phyloP scores from a whole-genome alignment of 37 sponge, comb jelly and placozoan species.

The Spongia lamella region DNA sequence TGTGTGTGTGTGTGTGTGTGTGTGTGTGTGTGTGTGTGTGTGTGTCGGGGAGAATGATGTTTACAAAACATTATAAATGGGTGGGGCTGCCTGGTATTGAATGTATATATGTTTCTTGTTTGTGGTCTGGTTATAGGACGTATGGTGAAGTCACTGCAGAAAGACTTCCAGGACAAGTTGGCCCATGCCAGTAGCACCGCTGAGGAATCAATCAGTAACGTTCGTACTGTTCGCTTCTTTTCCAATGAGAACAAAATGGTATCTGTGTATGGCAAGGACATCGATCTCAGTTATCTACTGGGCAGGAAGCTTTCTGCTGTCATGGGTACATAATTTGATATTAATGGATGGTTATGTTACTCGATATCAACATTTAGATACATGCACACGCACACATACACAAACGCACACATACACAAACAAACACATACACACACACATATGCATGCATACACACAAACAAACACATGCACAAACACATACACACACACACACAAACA shows the following conservation, averaged over 20 bases:
- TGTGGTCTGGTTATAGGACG: slow-evolving; percentile 73
- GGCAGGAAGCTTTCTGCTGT: slow-evolving; percentile 63
- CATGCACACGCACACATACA: too few species aligned
- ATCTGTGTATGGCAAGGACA: slow-evolving; percentile 40
- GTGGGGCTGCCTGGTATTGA: too few species aligned
- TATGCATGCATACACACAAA: too few species aligned
- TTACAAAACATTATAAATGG: too few species aligned
- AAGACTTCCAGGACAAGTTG: slow-evolving; percentile 78
- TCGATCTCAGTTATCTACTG: slow-evolving; percentile 65
- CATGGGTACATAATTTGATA: slow-evolving; percentile 25
- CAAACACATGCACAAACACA: too few species aligned
- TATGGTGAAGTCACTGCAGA: slow-evolving; percentile 60
- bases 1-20: too few species aligned
- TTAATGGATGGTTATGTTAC: background rate
- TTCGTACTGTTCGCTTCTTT: slow-evolving; percentile 81
- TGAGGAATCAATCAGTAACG: slow-evolving; percentile 80
- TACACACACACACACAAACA: too few species aligned
- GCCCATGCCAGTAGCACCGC: slow-evolving; percentile 77
- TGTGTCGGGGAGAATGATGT: too few species aligned
- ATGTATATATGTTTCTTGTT: too few species aligned
- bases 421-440: too few species aligned
- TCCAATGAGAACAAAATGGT: slow-evolving; percentile 73
- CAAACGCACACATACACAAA: too few species aligned
- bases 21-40: slow-evolving; percentile 23
- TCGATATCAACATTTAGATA: too few species aligned